These are phyloP conservation scores for Carpatolechia fugitivella DNA, from an alignment of 2,888 invertebrate genomes.

Conservation along the genomic window DNA sequence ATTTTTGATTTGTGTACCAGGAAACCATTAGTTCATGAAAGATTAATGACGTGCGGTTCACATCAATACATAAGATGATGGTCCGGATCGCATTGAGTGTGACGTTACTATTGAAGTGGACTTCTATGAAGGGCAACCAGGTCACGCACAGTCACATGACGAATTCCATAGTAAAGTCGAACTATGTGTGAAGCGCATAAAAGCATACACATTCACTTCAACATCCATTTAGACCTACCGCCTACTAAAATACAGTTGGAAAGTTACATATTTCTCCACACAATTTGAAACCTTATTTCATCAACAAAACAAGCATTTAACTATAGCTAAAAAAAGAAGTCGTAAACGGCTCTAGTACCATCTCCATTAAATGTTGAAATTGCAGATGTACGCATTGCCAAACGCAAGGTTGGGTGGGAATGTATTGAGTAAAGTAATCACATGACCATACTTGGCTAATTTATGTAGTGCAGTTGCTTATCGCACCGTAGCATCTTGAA, in stretches of 20 bases:
- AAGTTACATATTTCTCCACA: background rate
- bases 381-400: conserved; percentile 6
- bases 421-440: conserved; percentile 20
- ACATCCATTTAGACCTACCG: background rate
- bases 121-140: conserved; percentile 4
- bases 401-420: conserved; percentile 19
- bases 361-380: conserved; percentile 13
- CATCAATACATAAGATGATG: conserved; percentile 17
- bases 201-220: background rate
- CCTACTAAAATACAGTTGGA: too few species aligned
- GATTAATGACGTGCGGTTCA: conserved; percentile 16
- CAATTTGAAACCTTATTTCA: background rate
- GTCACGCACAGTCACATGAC: conserved; percentile 8
- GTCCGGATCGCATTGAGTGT: conserved; percentile 21
- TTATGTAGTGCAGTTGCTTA: conserved; percentile 28
- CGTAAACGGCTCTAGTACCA: background rate
- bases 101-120: background rate
- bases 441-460: conserved; percentile 21
- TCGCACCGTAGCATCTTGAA: conserved; percentile 48
- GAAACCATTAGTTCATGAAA: conserved; percentile 16
- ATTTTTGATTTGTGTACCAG: conserved; percentile 15
- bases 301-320: background rate
- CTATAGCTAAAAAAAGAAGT: conserved; percentile 11
- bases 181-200: background rate
- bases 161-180: background rate